Conservation (phyloP, 2,888 invertebrate genomes). For the Drosophila cognata region DNA sequence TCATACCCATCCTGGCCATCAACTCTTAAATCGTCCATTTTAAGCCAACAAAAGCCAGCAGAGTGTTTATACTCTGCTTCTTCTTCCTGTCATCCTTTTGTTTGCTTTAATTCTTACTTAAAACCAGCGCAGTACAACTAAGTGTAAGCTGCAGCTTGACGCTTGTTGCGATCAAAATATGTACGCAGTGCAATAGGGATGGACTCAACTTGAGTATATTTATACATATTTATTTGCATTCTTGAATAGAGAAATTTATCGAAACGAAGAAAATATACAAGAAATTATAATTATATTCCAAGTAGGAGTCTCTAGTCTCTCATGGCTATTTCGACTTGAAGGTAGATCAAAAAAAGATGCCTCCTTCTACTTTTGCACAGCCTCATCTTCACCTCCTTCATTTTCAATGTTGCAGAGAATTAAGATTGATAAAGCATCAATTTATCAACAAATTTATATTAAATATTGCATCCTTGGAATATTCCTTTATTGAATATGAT, state of each 20-base stretch:
- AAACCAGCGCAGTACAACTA: constrained; percentile 8
- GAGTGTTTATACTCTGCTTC: not conserved
- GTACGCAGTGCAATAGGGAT: not conserved
- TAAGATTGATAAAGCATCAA: not conserved
- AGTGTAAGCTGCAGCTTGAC: constrained; percentile 25
- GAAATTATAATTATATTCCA: not conserved
- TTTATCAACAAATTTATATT: not conserved
- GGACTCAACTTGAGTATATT: not conserved
- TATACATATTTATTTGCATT: not conserved
- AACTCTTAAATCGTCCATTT: not conserved
- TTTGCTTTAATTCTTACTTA: constrained; percentile 22
- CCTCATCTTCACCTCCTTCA: not conserved
- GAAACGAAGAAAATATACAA: not conserved
- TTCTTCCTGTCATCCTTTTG: not conserved
- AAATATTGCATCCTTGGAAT: too few species aligned
- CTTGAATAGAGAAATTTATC: not conserved
- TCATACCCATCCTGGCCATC: constrained; percentile 2
- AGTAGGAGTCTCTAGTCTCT: not conserved
- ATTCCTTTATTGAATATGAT: not conserved
- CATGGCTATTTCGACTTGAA: not conserved
- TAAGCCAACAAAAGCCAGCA: constrained; percentile 7
- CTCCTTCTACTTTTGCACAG: not conserved
- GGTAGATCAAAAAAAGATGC: not conserved
- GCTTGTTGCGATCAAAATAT: constrained; percentile 23
- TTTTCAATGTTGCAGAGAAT: not conserved